Percentiles rank a stretch among this genome's conserved stretches.
Conservation (phyloP, 2,888 invertebrate genomes). For the Orthonychiurus folsomi region DNA sequence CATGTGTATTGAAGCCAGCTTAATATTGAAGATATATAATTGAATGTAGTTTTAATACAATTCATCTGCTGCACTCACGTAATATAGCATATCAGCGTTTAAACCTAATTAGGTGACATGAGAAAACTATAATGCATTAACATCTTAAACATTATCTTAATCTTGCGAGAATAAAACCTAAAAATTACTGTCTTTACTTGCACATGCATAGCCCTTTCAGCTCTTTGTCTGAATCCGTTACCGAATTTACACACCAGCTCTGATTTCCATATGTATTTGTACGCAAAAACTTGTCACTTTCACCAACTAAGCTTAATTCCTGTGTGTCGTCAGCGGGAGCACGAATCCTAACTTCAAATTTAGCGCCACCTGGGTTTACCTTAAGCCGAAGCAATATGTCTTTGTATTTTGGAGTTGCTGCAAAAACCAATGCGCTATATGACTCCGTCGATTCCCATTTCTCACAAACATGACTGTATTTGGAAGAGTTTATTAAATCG, state of each 20-base stretch:
- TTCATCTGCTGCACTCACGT: too few relatives aligned
- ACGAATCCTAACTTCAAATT: slow-evolving; percentile 13
- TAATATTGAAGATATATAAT: too few relatives aligned
- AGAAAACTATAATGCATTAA: too few relatives aligned
- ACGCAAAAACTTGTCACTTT: not conserved
- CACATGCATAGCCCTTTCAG: slow-evolving; percentile 16
- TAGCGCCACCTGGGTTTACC: slow-evolving; percentile 5
- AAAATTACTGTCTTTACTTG: slow-evolving; percentile 2
- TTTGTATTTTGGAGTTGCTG: too few relatives aligned
- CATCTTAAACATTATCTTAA: too few relatives aligned
- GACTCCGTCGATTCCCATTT: not conserved
- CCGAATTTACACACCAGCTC: slow-evolving; percentile 11
- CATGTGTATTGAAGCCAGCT: too few relatives aligned
- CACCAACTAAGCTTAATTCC: not conserved
- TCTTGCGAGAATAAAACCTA: too few relatives aligned
- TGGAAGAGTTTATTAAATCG: not conserved
- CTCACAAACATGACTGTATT: not conserved
- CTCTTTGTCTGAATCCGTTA: slow-evolving; percentile 13
- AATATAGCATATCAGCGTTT: too few relatives aligned
- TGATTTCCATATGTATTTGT: slow-evolving; percentile 15
- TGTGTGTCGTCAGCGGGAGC: not conserved
- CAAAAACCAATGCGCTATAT: too few relatives aligned
- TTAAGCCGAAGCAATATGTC: slow-evolving; percentile 10
- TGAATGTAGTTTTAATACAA: too few relatives aligned
- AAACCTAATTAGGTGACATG: too few relatives aligned